Evolutionary conservation across 2,888 invertebrate genomes (phyloP).

Genomic region (Polyploca ridens): DNA sequence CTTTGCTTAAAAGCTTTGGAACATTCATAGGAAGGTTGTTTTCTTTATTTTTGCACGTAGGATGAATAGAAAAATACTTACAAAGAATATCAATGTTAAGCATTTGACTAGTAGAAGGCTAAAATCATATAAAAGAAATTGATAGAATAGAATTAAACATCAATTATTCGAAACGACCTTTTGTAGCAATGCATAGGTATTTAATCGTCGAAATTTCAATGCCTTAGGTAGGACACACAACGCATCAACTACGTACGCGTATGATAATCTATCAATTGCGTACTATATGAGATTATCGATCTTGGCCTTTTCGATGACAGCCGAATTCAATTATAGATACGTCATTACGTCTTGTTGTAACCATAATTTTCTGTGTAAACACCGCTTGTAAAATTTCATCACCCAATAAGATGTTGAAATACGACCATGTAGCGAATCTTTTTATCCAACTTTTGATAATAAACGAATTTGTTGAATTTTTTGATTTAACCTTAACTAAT

Average conservation of each 20-base stretch:
- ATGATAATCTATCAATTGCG: not conserved
- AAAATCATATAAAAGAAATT: not conserved
- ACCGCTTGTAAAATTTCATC: slow-evolving; percentile 34
- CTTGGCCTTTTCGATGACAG: slow-evolving; percentile 37
- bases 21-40: not conserved
- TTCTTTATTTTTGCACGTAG: slow-evolving; percentile 1
- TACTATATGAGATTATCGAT: slow-evolving; percentile 22
- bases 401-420: slow-evolving; percentile 37
- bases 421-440: slow-evolving; percentile 15
- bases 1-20: slow-evolving; percentile 4
- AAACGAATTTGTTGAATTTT: not conserved
- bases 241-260: not conserved
- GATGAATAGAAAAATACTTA: not conserved
- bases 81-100: not conserved
- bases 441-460: slow-evolving; percentile 18
- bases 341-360: slow-evolving; percentile 42
- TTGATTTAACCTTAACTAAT: slow-evolving; percentile 2
- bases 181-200: not conserved
- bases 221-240: not conserved
- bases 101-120: not conserved
- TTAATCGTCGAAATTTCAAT: not conserved
- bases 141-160: not conserved
- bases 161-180: not conserved
- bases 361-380: slow-evolving; percentile 43
- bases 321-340: slow-evolving; percentile 43